These are phyloP conservation scores for Pantherophis guttatus DNA, from an alignment of 2,113 vertebrate species.

Conservation along the genomic window DNA sequence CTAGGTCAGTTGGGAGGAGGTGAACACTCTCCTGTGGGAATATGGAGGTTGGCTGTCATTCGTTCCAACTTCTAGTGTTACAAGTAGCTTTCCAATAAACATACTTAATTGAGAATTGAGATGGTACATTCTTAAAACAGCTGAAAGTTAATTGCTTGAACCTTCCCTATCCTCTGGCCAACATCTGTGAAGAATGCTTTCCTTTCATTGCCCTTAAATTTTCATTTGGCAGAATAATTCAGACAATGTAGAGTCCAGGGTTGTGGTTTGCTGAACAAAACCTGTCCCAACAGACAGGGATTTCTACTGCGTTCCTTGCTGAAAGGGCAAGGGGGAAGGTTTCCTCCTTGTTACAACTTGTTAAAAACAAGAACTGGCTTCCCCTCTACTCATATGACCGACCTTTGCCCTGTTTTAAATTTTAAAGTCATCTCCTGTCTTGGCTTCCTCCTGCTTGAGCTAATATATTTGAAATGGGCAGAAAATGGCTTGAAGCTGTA, in stretches of 20 bases:
- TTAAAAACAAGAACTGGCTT: not conserved
- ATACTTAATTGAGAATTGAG: not conserved
- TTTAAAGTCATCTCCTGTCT: not conserved
- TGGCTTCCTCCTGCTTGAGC: not conserved
- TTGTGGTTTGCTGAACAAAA: not conserved
- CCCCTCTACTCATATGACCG: not conserved
- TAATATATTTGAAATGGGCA: not conserved
- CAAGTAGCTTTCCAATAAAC: not conserved
- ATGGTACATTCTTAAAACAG: not conserved
- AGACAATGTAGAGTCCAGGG: not conserved
- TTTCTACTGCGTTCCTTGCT: not conserved
- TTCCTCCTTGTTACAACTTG: not conserved
- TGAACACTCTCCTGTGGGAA: not conserved
- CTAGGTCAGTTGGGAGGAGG: not conserved
- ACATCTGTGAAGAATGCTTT: not conserved
- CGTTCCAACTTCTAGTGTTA: too few relatives aligned
- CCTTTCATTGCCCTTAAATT: not conserved
- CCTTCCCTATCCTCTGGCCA: not conserved
- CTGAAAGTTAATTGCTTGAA: not conserved
- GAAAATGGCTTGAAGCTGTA: not conserved
- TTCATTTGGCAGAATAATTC: not conserved
- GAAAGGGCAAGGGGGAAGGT: not conserved
- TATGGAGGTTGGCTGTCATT: not conserved
- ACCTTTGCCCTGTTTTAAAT: not conserved
- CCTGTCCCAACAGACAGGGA: not conserved